Evolutionary conservation across 2,888 invertebrate genomes (phyloP).

Genomic region (Nemoura dubitans): DNA sequence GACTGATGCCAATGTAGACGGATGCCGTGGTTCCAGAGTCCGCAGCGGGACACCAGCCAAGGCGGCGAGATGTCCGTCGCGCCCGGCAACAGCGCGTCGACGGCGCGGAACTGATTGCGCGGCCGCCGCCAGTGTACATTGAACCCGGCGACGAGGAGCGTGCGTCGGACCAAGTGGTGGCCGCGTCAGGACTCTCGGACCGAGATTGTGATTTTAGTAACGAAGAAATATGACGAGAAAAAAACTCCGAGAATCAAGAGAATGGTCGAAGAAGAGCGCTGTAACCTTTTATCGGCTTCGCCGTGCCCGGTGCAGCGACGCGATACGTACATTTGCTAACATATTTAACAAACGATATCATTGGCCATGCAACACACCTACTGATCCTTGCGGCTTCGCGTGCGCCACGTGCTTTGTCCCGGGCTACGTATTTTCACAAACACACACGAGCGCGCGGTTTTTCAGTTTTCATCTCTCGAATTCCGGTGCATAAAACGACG

Average conservation of each 20-base stretch:
- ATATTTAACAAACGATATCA: not conserved
- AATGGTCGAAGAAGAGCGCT: no score
- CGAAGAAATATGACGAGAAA: not conserved
- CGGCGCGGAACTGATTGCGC: slow-evolving; percentile 60
- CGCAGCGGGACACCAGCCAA: slow-evolving; percentile 66
- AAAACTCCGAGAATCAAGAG: no score
- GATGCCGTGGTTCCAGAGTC: slow-evolving; percentile 60
- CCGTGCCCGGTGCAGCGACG: not conserved
- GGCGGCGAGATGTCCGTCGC: slow-evolving; percentile 67
- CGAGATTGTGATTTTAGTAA: slow-evolving; percentile 18
- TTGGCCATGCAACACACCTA: not conserved
- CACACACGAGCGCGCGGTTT: not conserved
- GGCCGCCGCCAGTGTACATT: not conserved
- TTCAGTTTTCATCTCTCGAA: not conserved
- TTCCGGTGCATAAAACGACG: not conserved
- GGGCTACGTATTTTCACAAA: not conserved
- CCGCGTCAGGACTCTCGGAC: not conserved
- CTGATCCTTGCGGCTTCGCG: no score
- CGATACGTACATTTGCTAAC: not conserved
- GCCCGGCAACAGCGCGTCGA: slow-evolving; percentile 63
- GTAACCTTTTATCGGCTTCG: not conserved
- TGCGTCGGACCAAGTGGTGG: not conserved
- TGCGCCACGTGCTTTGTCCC: not conserved
- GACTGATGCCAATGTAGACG: no score
- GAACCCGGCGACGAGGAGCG: not conserved